Base-by-base conservation (phyloP, 2,888 invertebrate genomes). In the Erebia aethiops region DNA sequence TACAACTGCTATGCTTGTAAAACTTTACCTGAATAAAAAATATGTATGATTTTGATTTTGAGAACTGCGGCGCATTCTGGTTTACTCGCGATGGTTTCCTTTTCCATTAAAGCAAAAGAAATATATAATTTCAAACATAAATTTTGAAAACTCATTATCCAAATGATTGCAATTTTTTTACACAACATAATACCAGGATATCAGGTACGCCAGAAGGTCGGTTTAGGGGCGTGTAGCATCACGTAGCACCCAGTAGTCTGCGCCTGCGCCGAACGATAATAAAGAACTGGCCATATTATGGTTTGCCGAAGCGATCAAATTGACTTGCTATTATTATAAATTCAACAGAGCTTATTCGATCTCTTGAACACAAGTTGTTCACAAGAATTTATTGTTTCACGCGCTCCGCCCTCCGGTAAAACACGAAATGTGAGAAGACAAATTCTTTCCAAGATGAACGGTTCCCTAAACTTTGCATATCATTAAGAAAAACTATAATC, bases 151-250 rank as follows among this genome's bases (percentile, higher is more conserved):
- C 5, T 3, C 5, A 11, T 13, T 3, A 14, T 13, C 49, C 14
- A 49, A 13, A 43, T 10, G 14, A 49, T 13, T 14, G 5, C 14
- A 49, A 14, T 14, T 4, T 13, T 49, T 11, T 43, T 11, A 52
- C n/a, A 18, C 52, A 52, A 16, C 16, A 52, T 14, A 52, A 10
- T 18, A 52, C 52, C 10, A 5, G 8, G 52, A 52, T 71, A 62
- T 65, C 72, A 79, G 73, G 73, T 75, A 67, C 74, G 64, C 71
- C 72, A 77, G 78, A 77, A 80, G 81, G 77, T 80, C 77, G 78
- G 72, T 74, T 57, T 74, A 41, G 49, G 60, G 81, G 82, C 81
- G 82, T 77, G 74, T 61, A 71, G 71, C 41, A 73, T 81, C 82
- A 82, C 82, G 80, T 74, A 79, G 73, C 69, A 70, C 66, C 72